phyloP scores from a whole-genome alignment of 1,140 invertebrate species.

The Aphis craccivora region DNA sequence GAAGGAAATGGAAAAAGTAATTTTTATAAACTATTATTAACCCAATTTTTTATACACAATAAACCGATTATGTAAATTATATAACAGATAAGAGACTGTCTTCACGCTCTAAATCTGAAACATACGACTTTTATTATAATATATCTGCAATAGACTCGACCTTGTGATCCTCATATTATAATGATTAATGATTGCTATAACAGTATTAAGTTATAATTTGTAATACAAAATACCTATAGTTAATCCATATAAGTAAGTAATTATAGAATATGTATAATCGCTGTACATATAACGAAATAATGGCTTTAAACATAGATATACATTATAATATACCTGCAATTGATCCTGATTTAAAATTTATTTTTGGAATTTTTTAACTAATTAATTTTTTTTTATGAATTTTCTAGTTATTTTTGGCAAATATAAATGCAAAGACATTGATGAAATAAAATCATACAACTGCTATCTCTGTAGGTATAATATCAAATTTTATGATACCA shows the following conservation, averaged over 20 bases:
- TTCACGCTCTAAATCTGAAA: neutral
- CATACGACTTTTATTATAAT: neutral
- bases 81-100: neutral
- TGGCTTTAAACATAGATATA: neutral
- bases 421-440: too few relatives aligned
- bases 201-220: neutral
- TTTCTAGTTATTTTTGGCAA: neutral
- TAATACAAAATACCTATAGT: neutral
- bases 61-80: conserved; percentile 5
- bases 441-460: neutral
- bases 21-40: neutral
- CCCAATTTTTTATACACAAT: neutral
- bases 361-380: too few relatives aligned
- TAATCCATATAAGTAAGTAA: neutral
- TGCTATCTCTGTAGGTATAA: neutral
- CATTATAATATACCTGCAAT: neutral
- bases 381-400: neutral
- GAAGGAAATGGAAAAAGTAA: neutral
- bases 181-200: neutral
- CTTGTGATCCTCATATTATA: neutral
- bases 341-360: neutral
- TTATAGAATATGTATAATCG: neutral
- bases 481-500: neutral
- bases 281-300: neutral
- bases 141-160: neutral